Evolutionary conservation across 2,113 vertebrate genomes (phyloP), one percentile per base, ranked within the genome.

Genomic region (Xenopus borealis): DNA sequence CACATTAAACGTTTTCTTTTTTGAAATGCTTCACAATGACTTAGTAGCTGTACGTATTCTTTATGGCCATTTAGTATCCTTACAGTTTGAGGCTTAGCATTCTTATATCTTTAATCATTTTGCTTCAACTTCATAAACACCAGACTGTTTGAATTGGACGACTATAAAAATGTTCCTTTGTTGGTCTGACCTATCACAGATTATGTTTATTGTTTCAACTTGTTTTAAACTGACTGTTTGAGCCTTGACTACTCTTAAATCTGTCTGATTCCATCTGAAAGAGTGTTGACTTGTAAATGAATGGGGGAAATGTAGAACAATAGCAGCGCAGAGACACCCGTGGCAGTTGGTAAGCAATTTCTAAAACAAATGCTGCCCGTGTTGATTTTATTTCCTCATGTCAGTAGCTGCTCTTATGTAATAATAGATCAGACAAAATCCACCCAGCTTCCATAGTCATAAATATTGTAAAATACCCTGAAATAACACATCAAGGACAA

Each of bases 231-330:
- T 70, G 66, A 64, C 66, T 64, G 74, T 53, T 69, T 53, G 57
- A 63, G 27, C 30, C 47, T 59, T 52, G 30, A 30, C 46, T 77
- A 59, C 13, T 53, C 61, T 33, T 13, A 70, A 63, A 77, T 64
- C 74, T 77, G 74, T 77, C 74, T 77, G 66, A 64, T 69, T 64
- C 74, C 47, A 57, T 77, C 52, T 77, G 30, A 77, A 77, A 77
- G 68, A 53, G 74, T 77, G 74, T 77, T 77, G 67, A 77, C 61
- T 77, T 70, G 59, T 63, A 18, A 70, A 62, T 77, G 66, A 77
- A 77, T 63, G 62, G 30, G 19, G 52, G 59, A 55, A 52, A 27
- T 40, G 53, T 69, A 45, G 57, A 55, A 75, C 74, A 77, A 77
- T 69, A 58, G 45, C 46, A 45, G 17, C 44, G 68, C 53, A 57